These are phyloP conservation scores for Diplodus sargus DNA, from an alignment of 2,797 vertebrate genomes.

Conservation along the genomic window DNA sequence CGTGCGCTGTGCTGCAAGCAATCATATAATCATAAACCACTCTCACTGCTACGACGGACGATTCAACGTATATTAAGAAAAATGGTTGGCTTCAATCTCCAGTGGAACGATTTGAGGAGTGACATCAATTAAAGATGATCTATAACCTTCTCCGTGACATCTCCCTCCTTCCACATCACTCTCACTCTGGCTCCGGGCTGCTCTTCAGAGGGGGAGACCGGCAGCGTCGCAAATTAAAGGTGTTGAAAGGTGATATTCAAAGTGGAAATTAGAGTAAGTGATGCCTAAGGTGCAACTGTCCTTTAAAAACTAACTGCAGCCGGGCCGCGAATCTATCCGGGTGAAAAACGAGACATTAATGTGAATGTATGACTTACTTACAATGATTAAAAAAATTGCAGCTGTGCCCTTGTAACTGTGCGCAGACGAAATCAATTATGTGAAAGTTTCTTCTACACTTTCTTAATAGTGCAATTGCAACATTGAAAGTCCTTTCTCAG, in stretches of 20 bases:
- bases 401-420: slow-evolving; percentile 38
- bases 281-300: slow-evolving; percentile 24
- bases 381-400: slow-evolving; percentile 17
- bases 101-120: neutral
- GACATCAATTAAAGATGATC: slow-evolving; percentile 58
- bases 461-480: slow-evolving; percentile 21
- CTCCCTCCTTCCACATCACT: neutral
- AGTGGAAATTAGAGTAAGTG: slow-evolving; percentile 26
- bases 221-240: slow-evolving; percentile 5
- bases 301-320: slow-evolving; percentile 32
- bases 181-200: neutral
- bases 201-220: neutral
- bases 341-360: slow-evolving; percentile 37
- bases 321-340: slow-evolving; percentile 24
- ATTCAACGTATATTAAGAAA: slow-evolving; percentile 7
- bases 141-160: slow-evolving; percentile 7
- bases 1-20: neutral
- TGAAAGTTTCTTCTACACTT: slow-evolving; percentile 14
- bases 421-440: slow-evolving; percentile 28
- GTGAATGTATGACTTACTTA: slow-evolving; percentile 36
- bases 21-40: slow-evolving; percentile 10
- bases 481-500: slow-evolving; percentile 38
- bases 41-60: neutral
- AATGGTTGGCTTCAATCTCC: neutral
- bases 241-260: slow-evolving; percentile 22